Evolutionary conservation across 2,797 vertebrate genomes (phyloP).

Genomic region (Trematomus bernacchii): DNA sequence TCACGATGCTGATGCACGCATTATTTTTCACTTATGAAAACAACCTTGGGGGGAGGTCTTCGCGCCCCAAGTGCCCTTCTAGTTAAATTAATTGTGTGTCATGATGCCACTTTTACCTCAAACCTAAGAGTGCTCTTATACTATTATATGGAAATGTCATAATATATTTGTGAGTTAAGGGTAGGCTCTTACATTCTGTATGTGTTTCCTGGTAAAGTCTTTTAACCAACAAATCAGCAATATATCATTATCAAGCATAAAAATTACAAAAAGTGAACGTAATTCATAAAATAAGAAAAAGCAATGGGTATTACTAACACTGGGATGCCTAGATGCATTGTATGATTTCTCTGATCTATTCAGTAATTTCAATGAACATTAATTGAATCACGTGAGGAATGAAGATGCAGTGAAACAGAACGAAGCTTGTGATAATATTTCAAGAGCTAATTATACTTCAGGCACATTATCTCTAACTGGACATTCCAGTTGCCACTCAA

Average conservation of each 20-base stretch:
- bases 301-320: constrained; percentile 26
- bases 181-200: too few species aligned
- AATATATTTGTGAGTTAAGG: too few species aligned
- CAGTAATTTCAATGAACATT: constrained; percentile 61
- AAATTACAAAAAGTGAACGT: constrained; percentile 14
- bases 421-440: constrained; percentile 63
- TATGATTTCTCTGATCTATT: constrained; percentile 48
- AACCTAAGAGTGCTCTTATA: background rate
- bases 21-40: too few species aligned
- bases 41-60: too few species aligned
- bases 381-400: constrained; percentile 64
- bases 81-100: too few species aligned
- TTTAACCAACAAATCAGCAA: too few species aligned
- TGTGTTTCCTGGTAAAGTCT: too few species aligned
- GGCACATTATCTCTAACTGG: constrained; percentile 62
- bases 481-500: constrained; percentile 64
- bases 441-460: constrained; percentile 70
- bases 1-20: too few species aligned
- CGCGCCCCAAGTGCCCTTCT: too few species aligned
- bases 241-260: constrained; percentile 24
- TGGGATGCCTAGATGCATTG: constrained; percentile 9
- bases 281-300: constrained; percentile 13
- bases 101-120: background rate
- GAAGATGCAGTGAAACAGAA: constrained; percentile 64
- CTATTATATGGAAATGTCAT: background rate